Evolutionary conservation across 2,113 vertebrate genomes (phyloP).

Genomic region (Sinocyclocheilus grahami): DNA sequence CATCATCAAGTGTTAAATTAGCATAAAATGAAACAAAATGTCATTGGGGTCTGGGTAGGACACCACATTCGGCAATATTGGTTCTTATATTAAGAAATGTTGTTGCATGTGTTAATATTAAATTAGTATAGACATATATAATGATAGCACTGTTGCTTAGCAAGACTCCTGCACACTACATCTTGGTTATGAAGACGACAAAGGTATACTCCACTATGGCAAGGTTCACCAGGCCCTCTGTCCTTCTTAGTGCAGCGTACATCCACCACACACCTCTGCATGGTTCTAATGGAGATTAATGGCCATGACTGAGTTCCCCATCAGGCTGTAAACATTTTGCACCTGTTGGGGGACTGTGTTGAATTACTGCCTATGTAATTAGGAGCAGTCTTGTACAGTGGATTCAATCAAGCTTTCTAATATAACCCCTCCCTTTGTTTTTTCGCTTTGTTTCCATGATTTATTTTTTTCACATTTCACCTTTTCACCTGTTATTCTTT

Average conservation of each 20-base stretch:
- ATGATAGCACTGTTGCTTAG: neutral
- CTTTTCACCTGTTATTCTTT: no score
- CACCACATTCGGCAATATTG: conserved; percentile 12
- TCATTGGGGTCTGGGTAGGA: conserved; percentile 27
- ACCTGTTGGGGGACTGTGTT: neutral
- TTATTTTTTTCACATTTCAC: no score
- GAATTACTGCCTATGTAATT: no score
- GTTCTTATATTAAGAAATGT: neutral
- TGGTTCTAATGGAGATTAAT: conserved; percentile 54
- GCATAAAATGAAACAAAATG: conserved; percentile 47
- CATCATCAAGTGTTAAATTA: conserved; percentile 44
- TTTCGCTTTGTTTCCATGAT: no score
- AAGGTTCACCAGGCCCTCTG: neutral
- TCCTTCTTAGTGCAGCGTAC: neutral
- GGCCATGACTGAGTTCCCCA: conserved; percentile 7
- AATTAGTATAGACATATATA: neutral
- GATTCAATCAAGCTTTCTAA: no score
- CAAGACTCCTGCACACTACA: neutral
- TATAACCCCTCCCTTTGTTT: no score
- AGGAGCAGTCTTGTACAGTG: no score
- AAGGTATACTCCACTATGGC: neutral
- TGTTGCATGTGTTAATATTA: neutral
- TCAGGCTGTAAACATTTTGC: conserved; percentile 50
- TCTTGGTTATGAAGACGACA: neutral
- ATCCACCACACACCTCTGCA: conserved; percentile 35